Base-by-base conservation (phyloP, 2,888 invertebrate species). In the Pterostichus niger region DNA sequence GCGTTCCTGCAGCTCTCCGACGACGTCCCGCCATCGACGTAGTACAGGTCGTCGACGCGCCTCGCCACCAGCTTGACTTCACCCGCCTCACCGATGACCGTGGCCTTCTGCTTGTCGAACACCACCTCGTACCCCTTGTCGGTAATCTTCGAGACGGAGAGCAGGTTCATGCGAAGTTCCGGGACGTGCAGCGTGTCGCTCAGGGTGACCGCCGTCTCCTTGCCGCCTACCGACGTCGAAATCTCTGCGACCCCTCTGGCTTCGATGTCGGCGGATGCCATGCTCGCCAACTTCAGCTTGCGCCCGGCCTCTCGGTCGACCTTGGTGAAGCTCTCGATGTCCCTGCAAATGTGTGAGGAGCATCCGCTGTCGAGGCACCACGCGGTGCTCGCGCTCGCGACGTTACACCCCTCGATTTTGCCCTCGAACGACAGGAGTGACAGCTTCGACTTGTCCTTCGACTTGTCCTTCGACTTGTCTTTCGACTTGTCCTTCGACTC, bases 331-430 rank as follows among this genome's bases (percentile, higher is more conserved):
- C 11, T 13, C 6, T 82, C 15, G 4, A 77, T n/a, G 52, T 84
- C 79, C 5, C 68, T 80, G 46, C 84, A 84, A 76, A 84, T 59
- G 24, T 85, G 85, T 2, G 84, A 84, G 6, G 84, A 83, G 49
- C 82, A 84, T 0, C 84, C 84, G 56, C 83, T 85, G 54, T 85
- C 84, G 6, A 85, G 6, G 68, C 85, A 85, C 85, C 85, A 85
- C n/a, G 9, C 9, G 4, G 3, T 35, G 35, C n/a, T n/a, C n/a
- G n/a, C 35, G 35, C 6, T 35, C 6, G 4, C 35, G 6, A 6
- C 35, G 3, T 3, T 35, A 3, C 3, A 35, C 6, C 4, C 35
- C 35, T 35, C 35, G 35, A n/a, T n/a, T n/a, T n/a, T n/a, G n/a
- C n/a, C n/a, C n/a, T n/a, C n/a, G n/a, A n/a, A n/a, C n/a, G n/a